Base-by-base conservation (phyloP, 2,113 vertebrate genomes). In the Calidris pygmaea region DNA sequence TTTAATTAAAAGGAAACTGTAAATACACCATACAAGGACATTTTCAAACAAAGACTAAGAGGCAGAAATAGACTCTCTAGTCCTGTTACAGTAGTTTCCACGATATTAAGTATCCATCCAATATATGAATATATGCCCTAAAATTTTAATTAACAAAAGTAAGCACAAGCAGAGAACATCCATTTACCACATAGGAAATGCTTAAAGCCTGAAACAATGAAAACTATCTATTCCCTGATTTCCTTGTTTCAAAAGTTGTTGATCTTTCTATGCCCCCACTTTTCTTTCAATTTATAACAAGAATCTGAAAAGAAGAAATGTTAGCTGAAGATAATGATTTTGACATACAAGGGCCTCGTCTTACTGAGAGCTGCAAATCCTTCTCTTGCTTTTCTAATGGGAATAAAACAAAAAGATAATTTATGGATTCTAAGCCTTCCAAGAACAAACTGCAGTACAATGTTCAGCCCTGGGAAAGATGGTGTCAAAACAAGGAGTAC, bases 311-410 rank as follows among this genome's bases (percentile, higher is more conserved):
- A 96, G 78, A 83, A 84, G 84, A 94, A 93, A 94, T 97, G 93
- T 96, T 97, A 96, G 97, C 78, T 77, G 79, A 95, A 96, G 93
- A 95, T 97, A 97, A 97, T 97, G 91, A 95, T 96, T 96, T 95
- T 96, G 96, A 96, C 94, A 97, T 66, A 93, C 89, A 92, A 90
- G n/a, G 67, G 67, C 81, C 59, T 96, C 87, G 63, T 95, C 78
- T 93, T 97, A 90, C 80, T 87, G 83, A 94, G 80, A 92, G 83
- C 65, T 58, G 70, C 27, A 95, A 95, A 96, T 95, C 55, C 77
- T 87, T 95, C 66, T 55, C 48, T 89, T 87, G 53, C 27, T 95
- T 34, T 96, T 97, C 90, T 90, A 79, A 62, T 84, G 87, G 79
- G 77, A 96, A 93, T 94, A 95, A 93, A 95, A 29, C 21, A 39